Percentiles rank a stretch among this genome's conserved stretches.
phyloP scores from a whole-genome alignment of 2,797 vertebrate genomes.

The Sebastes vulpes region DNA sequence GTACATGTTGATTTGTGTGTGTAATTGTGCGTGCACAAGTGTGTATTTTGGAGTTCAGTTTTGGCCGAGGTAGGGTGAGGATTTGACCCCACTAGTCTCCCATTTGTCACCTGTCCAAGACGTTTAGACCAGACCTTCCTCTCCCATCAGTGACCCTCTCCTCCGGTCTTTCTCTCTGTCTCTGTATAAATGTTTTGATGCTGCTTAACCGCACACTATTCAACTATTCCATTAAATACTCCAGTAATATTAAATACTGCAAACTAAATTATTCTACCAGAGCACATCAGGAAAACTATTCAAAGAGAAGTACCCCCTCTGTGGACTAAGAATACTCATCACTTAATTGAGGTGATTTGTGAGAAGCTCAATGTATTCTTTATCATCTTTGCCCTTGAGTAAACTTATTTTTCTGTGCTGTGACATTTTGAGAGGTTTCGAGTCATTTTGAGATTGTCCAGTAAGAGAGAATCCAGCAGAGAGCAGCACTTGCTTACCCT shows the following conservation, averaged over 20 bases:
- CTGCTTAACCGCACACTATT: neutral
- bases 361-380: neutral
- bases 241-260: neutral
- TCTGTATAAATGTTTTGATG: conserved; percentile 11
- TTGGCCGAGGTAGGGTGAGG: conserved; percentile 51
- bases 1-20: conserved; percentile 24
- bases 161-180: neutral
- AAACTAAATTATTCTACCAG: neutral
- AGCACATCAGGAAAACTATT: neutral
- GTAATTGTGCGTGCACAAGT: conserved; percentile 7
- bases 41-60: conserved; percentile 38
- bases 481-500: conserved; percentile 45
- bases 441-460: conserved; percentile 8
- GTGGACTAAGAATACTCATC: neutral
- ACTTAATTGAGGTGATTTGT: neutral
- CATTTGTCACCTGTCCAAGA: conserved; percentile 81
- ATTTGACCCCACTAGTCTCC: conserved; percentile 70
- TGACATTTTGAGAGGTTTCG: neutral
- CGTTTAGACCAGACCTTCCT: conserved; percentile 67
- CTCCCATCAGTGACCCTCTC: conserved; percentile 51
- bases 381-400: neutral
- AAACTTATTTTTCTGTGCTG: neutral
- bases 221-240: neutral
- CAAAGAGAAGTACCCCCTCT: neutral
- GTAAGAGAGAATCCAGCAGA: conserved; percentile 38